These are phyloP conservation scores for Manacus vitellinus DNA, from an alignment of 2,113 vertebrate species.

Conservation along the genomic window DNA sequence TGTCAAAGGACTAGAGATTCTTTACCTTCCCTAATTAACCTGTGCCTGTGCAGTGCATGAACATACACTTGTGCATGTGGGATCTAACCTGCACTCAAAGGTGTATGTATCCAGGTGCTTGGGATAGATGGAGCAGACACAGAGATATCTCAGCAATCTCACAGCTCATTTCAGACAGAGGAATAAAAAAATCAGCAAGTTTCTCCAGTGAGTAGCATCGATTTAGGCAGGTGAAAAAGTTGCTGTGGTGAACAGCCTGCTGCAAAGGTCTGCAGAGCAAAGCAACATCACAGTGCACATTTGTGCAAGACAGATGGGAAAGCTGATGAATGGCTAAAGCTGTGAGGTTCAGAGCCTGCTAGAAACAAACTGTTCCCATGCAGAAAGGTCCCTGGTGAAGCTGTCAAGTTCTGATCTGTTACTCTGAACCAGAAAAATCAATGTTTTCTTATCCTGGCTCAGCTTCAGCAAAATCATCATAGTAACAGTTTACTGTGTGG, in stretches of 20 bases:
- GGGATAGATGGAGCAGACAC: not conserved
- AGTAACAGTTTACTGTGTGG: not conserved
- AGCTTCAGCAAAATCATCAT: constrained; percentile 2
- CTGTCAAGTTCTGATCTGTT: not conserved
- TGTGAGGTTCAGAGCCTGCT: not conserved
- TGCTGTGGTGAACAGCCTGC: not conserved
- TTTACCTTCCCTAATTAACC: not conserved
- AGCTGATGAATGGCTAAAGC: not conserved
- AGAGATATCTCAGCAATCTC: not conserved
- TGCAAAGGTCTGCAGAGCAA: not conserved
- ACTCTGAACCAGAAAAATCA: not conserved
- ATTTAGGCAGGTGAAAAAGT: not conserved
- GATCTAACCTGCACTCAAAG: not conserved
- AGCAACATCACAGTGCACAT: not conserved
- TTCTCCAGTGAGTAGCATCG: not conserved
- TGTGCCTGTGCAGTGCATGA: not conserved
- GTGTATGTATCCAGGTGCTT: not conserved
- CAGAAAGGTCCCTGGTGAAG: not conserved
- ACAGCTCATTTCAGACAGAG: not conserved
- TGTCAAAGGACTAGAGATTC: not conserved
- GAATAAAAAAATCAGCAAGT: not conserved
- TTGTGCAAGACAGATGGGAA: not conserved
- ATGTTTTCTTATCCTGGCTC: constrained; percentile 14
- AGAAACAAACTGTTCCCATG: not conserved
- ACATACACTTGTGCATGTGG: no score